Evolutionary conservation across 2,113 vertebrate species (phyloP).

Genomic region (Hyla sarda): DNA sequence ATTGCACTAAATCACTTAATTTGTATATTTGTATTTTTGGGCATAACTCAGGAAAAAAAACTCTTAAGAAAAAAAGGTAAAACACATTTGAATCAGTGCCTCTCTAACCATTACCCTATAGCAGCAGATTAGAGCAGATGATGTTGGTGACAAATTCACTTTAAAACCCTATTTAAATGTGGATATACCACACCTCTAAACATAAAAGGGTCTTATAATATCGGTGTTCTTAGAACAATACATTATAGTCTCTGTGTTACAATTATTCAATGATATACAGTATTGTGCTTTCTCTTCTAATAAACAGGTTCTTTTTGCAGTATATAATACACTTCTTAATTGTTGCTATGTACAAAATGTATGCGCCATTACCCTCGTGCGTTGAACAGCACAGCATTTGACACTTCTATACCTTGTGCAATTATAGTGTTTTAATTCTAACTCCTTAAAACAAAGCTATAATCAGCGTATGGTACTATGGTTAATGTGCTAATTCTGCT

Average conservation of each 20-base stretch:
- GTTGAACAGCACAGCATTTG: background rate
- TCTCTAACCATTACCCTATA: no score
- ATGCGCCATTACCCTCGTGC: background rate
- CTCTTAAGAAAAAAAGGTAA: no score
- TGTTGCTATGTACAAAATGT: background rate
- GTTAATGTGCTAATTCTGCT: background rate
- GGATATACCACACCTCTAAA: background rate
- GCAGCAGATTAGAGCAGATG: no score
- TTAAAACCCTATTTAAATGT: no score
- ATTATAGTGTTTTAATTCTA: slow-evolving; percentile 4
- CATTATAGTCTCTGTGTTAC: background rate
- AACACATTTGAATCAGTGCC: no score
- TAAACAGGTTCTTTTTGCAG: background rate
- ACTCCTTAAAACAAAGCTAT: background rate
- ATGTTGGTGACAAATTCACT: no score
- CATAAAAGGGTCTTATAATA: background rate
- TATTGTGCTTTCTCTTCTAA: background rate
- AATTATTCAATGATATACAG: slow-evolving; percentile 1
- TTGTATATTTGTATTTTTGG: no score
- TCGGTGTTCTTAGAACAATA: background rate
- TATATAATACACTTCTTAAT: slow-evolving; percentile 8
- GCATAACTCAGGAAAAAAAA: no score
- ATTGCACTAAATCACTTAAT: no score
- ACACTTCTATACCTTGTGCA: slow-evolving; percentile 2
- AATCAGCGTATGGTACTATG: background rate